Evolutionary conservation across 2,797 vertebrate species (phyloP), one percentile per base, ranked within the genome.

Genomic region (Orientallactaga sibirica): DNA sequence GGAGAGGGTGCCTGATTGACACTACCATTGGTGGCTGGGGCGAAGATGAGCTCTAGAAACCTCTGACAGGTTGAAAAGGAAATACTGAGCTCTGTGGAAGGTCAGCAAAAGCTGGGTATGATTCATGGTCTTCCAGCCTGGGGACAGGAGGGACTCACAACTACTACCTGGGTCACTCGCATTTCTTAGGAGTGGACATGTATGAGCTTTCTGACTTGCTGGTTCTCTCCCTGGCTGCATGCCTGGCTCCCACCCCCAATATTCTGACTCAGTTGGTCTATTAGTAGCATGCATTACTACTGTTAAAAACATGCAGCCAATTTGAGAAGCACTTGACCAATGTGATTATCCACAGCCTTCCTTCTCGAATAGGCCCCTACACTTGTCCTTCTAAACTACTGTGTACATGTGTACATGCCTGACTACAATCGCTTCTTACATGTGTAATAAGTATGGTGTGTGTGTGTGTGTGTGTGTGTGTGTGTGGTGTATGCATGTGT

Each of bases 41-140:
- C 43, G 22, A 86, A 61, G 55, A 75, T 7, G 22, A 7, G 4
- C 15, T 75, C 33, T 25, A 66, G 76, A 86, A 80, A 76, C 37
- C 18, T 71, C 0, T 0, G 3, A 48, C 33, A 71, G n/a, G 19
- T 37, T 9, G 25, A 74, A 10, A 1, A 29, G 6, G 22, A 19
- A 19, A 29, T 22, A 19, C 76, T 58, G 52, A 27, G 4, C 8
- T 70, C 43, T 29, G 18, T n/a, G 27, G 33, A 82, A 43, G 22
- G 27, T 66, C 4, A 24, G n/a, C 52, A 48, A 18, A 58, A 48
- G 62, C 33, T 41, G 33, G 20, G 6, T 68, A 33, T 75, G 58
- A 62, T 29, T 75, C 18, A 1, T 27, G 14, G 2, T 2, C 78
- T 14, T 12, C 33, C 0, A 7, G 41, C 22, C 16, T 43, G 37